Percentiles rank a stretch among this genome's conserved stretches.
These are phyloP conservation scores for Choristoneura rosaceana DNA, from an alignment of 2,888 invertebrate species.

Conservation along the genomic window DNA sequence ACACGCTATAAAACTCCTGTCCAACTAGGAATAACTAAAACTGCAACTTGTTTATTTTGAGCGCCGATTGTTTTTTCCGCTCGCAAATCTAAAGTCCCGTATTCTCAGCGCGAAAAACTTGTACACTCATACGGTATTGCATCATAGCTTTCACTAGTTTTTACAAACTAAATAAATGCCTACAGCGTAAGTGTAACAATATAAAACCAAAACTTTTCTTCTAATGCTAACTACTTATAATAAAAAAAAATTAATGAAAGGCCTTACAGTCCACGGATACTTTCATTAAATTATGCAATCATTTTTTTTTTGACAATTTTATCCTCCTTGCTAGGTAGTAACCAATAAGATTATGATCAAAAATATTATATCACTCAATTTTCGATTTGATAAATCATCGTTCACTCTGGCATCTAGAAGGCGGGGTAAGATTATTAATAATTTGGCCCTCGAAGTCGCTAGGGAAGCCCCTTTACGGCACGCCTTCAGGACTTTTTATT, in stretches of 20 bases:
- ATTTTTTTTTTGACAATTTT: not conserved
- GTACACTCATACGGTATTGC: not conserved
- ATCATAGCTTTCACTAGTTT: not conserved
- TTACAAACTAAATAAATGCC: not conserved
- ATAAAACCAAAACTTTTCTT: no score
- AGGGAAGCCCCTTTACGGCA: slow-evolving; percentile 77
- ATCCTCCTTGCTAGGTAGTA: slow-evolving; percentile 4
- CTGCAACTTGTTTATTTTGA: slow-evolving; percentile 67
- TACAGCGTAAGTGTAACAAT: not conserved
- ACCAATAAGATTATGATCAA: slow-evolving; percentile 29
- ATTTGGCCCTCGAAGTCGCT: slow-evolving; percentile 70
- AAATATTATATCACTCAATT: slow-evolving; percentile 43
- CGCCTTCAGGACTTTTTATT: slow-evolving; percentile 78
- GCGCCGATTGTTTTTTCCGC: slow-evolving; percentile 55
- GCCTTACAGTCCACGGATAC: no score
- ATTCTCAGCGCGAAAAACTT: not conserved
- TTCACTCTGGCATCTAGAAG: slow-evolving; percentile 63
- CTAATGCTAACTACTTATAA: not conserved
- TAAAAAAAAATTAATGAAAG: no score
- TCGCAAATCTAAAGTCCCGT: not conserved
- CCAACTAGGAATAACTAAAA: slow-evolving; percentile 66
- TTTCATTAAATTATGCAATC: not conserved
- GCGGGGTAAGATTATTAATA: slow-evolving; percentile 78
- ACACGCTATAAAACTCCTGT: slow-evolving; percentile 64
- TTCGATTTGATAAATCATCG: slow-evolving; percentile 71